Evolutionary conservation across 2,113 vertebrate genomes (phyloP), one percentile per base, ranked within the genome.

Genomic region (Channa maculata): DNA sequence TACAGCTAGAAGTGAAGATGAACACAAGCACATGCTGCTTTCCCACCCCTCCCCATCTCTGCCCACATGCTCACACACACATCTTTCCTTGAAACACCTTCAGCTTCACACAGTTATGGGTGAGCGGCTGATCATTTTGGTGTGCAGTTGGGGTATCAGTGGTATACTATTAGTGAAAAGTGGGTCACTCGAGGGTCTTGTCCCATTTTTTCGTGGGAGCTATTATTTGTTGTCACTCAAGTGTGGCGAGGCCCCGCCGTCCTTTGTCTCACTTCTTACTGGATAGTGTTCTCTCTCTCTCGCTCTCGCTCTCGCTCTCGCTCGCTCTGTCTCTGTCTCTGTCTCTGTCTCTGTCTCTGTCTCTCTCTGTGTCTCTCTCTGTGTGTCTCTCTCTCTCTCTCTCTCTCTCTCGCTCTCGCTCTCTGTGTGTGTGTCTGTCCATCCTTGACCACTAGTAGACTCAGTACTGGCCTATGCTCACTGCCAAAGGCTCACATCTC

Each of bases 211-310:
- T 24, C 24, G 24, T 24, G 72, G 43, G 69, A 52, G 60, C 72
- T 82, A 83, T 92, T 92, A 85, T 92, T 83, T 80, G 55, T 65
- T 82, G 68, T 83, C 77, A 85, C 52, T 88, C 58, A 46, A 86
- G 79, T 90, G 86, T 91, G 80, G 15, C 10, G 69, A 63, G 62
- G 70, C 80, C 72, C 73, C 8, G 5, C 71, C 51, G 34, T 64
- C 63, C 80, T 89, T 90, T 89, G 82, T 87, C 62, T 84, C 71
- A 53, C 76, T 61, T 71, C 65, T 87, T 79, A 76, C 67, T 73
- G 72, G 79, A 82, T 82, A 80, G 84, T 83, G 77, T 69, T n/a
- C 65, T 33, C 24, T 61, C 45, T 44, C 24, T 8, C 46, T 34
- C 41, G 57, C 45, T 44, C 24, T 8, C 46, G 15, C 41, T 66